Evolutionary conservation across 2,888 invertebrate genomes (phyloP).

Genomic region (Herminia tarsipennalis): DNA sequence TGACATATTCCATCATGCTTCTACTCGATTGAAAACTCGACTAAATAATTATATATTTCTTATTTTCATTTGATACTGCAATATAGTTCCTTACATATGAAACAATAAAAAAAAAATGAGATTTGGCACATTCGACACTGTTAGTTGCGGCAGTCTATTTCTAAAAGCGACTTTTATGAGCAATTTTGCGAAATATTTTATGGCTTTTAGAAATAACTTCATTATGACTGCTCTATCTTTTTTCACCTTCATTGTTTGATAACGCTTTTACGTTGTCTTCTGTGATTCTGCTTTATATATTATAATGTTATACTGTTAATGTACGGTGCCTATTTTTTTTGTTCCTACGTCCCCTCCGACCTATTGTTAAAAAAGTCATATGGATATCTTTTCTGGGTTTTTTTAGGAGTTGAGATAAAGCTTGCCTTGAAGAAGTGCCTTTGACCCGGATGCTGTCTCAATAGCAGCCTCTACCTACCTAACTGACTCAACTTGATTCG

Average conservation of each 20-base stretch:
- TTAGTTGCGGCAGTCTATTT: too few relatives aligned
- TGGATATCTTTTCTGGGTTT: too few relatives aligned
- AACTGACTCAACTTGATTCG: conserved; percentile 51
- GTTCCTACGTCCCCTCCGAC: too few relatives aligned
- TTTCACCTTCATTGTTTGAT: conserved; percentile 21
- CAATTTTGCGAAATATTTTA: conserved; percentile 53
- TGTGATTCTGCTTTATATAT: too few relatives aligned
- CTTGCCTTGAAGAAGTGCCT: conserved; percentile 49
- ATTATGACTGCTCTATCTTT: conserved; percentile 36
- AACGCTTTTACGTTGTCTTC: conserved; percentile 7
- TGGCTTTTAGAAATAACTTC: conserved; percentile 49
- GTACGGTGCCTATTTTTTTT: not conserved
- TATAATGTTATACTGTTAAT: too few relatives aligned
- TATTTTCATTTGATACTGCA: too few relatives aligned
- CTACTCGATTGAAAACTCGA: too few relatives aligned
- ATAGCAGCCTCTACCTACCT: conserved; percentile 41
- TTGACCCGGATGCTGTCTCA: conserved; percentile 68
- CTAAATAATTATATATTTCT: too few relatives aligned
- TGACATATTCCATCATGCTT: too few relatives aligned
- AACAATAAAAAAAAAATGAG: conserved; percentile 14
- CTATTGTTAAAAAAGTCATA: too few relatives aligned
- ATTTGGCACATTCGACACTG: too few relatives aligned
- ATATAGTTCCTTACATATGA: too few relatives aligned
- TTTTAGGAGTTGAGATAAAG: conserved; percentile 54
- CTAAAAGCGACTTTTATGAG: conserved; percentile 52